Evolutionary conservation across 2,888 invertebrate genomes (phyloP).

Genomic region (Sinohyriopsis cumingii): DNA sequence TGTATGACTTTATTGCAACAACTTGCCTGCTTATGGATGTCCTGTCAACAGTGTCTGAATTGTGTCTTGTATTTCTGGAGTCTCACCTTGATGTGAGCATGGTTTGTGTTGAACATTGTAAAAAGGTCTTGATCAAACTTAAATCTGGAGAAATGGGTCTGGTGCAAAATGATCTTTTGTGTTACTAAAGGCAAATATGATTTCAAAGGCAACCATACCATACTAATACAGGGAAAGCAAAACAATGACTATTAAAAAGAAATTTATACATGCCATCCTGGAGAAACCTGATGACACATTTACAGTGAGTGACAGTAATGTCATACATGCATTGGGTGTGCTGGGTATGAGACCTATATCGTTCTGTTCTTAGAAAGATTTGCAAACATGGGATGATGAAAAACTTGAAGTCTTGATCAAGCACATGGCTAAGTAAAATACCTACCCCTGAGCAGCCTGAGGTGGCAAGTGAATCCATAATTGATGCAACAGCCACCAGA

Average conservation of each 20-base stretch:
- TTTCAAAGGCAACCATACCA: conserved; percentile 14
- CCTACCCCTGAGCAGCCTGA: conserved; percentile 2
- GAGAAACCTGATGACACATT: conserved; percentile 15
- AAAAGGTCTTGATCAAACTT: too few species aligned
- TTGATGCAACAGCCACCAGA: conserved; percentile 8
- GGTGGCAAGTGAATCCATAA: conserved; percentile 1
- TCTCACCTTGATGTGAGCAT: too few species aligned
- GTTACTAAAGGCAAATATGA: conserved; percentile 8
- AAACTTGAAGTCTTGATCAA: conserved; percentile 12
- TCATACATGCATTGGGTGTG: conserved; percentile 16
- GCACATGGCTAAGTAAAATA: conserved; percentile 9
- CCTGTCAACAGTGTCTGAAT: background rate
- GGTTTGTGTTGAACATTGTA: too few species aligned
- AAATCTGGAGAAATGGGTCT: too few species aligned
- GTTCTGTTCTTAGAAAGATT: conserved; percentile 7
- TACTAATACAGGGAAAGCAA: conserved; percentile 5
- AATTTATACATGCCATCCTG: conserved; percentile 13
- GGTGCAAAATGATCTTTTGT: conserved; percentile 1
- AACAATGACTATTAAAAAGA: conserved; percentile 12
- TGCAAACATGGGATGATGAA: conserved; percentile 16
- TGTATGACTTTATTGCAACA: conserved; percentile 9
- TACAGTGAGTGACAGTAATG: conserved; percentile 14
- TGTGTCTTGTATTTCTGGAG: background rate
- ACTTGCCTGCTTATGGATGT: conserved; percentile 9
- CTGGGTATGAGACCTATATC: conserved; percentile 16